phyloP scores from a whole-genome alignment of 2,888 invertebrate genomes.

The Laspeyria flexula region DNA sequence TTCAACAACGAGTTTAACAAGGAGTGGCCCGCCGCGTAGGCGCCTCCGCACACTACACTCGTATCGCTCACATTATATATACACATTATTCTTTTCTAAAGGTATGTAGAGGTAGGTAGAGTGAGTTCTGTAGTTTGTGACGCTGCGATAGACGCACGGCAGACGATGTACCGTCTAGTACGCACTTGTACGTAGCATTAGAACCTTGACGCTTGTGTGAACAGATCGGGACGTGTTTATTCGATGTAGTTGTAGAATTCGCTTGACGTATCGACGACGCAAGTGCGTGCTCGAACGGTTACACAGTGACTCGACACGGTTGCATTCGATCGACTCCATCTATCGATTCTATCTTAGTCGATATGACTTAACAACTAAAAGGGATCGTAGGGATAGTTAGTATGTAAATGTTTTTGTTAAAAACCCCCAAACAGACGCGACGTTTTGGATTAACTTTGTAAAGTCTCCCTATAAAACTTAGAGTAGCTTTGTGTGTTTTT shows the following conservation, averaged over 20 bases:
- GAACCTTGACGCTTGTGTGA: slow-evolving; percentile 38
- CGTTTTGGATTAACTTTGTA: slow-evolving; percentile 17
- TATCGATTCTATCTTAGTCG: slow-evolving; percentile 45
- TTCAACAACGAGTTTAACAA: slow-evolving; percentile 84
- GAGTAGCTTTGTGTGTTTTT: slow-evolving; percentile 38
- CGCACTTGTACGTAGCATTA: slow-evolving; percentile 44
- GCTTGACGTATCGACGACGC: slow-evolving; percentile 31
- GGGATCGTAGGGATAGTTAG: slow-evolving; percentile 27
- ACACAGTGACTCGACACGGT: slow-evolving; percentile 18
- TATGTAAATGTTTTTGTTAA: slow-evolving; percentile 29
- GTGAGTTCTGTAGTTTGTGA: slow-evolving; percentile 43
- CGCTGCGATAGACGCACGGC: slow-evolving; percentile 37
- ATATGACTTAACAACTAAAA: slow-evolving; percentile 30
- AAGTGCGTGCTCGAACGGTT: slow-evolving; percentile 42
- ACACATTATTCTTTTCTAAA: slow-evolving; percentile 33
- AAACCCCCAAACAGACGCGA: slow-evolving; percentile 21
- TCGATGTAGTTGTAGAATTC: slow-evolving; percentile 38
- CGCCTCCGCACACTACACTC: slow-evolving; percentile 31
- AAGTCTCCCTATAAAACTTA: slow-evolving; percentile 33
- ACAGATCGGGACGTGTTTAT: slow-evolving; percentile 22
- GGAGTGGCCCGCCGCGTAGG: slow-evolving; percentile 85
- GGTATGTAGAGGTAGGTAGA: slow-evolving; percentile 48
- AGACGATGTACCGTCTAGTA: slow-evolving; percentile 25
- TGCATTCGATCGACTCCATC: slow-evolving; percentile 43
- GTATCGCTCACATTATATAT: slow-evolving; percentile 32